Conservation (phyloP, 2,888 invertebrate genomes). For the Pseudococcus jackbeardsleyi region DNA sequence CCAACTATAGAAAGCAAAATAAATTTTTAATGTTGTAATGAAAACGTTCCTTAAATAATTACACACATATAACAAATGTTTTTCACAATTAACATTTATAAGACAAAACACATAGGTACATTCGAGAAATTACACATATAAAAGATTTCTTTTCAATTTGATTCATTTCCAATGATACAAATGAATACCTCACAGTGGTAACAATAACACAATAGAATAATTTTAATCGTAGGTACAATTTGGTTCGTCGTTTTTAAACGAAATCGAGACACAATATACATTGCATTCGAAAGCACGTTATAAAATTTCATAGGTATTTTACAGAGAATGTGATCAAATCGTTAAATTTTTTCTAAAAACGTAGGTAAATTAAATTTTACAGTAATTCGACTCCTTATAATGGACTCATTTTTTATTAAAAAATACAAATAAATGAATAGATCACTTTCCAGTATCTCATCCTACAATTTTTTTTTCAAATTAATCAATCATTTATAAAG, state of each 20-base stretch:
- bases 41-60: slow-evolving; percentile 37
- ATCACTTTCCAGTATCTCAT: no score
- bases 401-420: no score
- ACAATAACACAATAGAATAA: slow-evolving; percentile 15
- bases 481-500: no score
- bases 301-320: neutral
- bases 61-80: slow-evolving; percentile 19
- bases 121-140: neutral
- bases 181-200: slow-evolving; percentile 23
- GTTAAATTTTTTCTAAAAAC: no score
- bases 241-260: slow-evolving; percentile 40
- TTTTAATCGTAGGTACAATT: neutral
- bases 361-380: neutral
- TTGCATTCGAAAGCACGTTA: slow-evolving; percentile 6
- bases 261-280: neutral
- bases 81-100: neutral
- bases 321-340: neutral
- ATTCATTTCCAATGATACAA: slow-evolving; percentile 31
- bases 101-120: slow-evolving; percentile 1
- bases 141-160: neutral
- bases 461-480: no score
- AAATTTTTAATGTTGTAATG: slow-evolving; percentile 7
- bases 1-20: neutral
- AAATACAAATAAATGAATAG: no score
- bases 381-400: no score